Percentiles rank a stretch among this genome's conserved stretches.
Conservation (phyloP, 92 coral and sea anemone genomes). For the Heteractis magnifica region DNA sequence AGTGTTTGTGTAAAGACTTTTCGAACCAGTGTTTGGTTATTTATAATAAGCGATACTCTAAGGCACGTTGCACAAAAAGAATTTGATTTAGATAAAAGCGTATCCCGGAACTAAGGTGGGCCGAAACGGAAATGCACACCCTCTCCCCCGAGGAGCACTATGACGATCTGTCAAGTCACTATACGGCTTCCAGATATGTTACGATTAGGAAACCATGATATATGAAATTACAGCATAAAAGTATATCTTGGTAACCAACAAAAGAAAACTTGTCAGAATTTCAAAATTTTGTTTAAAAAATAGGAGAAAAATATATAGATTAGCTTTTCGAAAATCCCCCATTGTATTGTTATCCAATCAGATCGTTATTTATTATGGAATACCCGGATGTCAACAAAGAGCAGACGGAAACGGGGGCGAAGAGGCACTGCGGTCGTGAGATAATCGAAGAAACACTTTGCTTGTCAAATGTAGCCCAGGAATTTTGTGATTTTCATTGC, state of each 20-base stretch:
- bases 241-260: background rate
- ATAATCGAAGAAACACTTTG: constrained; percentile 35
- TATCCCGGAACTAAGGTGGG: background rate
- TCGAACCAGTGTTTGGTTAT: background rate
- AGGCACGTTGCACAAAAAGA: background rate
- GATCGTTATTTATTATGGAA: constrained; percentile 25
- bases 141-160: background rate
- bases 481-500: constrained; percentile 35
- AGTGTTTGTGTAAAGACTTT: background rate
- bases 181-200: background rate
- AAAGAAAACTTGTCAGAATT: background rate
- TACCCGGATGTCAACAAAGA: constrained; percentile 75
- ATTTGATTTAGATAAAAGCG: background rate
- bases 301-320: background rate
- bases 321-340: constrained; percentile 22
- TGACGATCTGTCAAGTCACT: background rate
- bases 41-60: background rate
- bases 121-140: constrained; percentile 12
- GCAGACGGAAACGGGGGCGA: constrained; percentile 57
- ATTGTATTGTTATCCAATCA: constrained; percentile 64
- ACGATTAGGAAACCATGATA: background rate
- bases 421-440: constrained; percentile 31
- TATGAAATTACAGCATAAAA: background rate
- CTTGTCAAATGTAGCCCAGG: constrained; percentile 19
- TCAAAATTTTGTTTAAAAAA: background rate